Base-by-base conservation (phyloP, 2,113 vertebrate species). In the Columba livia region DNA sequence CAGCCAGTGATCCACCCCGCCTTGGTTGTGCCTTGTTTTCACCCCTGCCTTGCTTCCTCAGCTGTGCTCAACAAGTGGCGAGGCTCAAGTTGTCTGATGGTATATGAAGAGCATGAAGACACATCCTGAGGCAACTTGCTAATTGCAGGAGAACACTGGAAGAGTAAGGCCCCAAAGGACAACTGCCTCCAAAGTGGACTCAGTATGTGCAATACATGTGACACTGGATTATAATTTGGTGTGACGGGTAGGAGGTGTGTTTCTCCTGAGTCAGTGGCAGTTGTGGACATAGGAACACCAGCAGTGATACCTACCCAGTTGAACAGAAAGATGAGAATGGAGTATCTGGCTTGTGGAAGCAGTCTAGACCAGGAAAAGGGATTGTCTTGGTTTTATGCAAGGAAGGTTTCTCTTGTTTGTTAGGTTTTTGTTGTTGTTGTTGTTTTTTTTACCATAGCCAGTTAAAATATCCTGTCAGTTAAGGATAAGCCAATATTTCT, bases 261-360 rank as follows among this genome's bases (percentile, higher is more conserved):
- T 95, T 73, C 92, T 91, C 94, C 79, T 48, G 74, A 97, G 84
- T 74, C 17, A 12, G 13, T 67, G 93, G 85, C 88, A 83, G 69
- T 42, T 60, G 78, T 50, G 62, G 93, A 38, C 0, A 2, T 53
- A 47, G 40, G 36, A 89, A 40, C 31, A 28, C 44, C 10, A 2
- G 1, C n/a, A 32, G 26, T 73, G 80, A 65, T 86, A 74, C 48
- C 62, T 32, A 38, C 51, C 69, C 40, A 80, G 51, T 83, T 47
- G 31, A 48, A 77, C 85, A 93, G 95, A 95, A 97, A 36, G 82
- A 75, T 74, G 25, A 65, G 42, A 51, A 34, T 11, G 3, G 44
- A 90, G n/a, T 70, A 87, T 83, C 86, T 96, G 96, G 57, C 54
- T 67, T 24, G 32, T 54, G 57, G 47, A 69, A 36, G 17, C 47